A percentile compares a stretch with the other conserved stretches of the same genome.
These are phyloP conservation scores for Malacoraja senta DNA, from an alignment of 2,797 vertebrate genomes.

Conservation along the genomic window DNA sequence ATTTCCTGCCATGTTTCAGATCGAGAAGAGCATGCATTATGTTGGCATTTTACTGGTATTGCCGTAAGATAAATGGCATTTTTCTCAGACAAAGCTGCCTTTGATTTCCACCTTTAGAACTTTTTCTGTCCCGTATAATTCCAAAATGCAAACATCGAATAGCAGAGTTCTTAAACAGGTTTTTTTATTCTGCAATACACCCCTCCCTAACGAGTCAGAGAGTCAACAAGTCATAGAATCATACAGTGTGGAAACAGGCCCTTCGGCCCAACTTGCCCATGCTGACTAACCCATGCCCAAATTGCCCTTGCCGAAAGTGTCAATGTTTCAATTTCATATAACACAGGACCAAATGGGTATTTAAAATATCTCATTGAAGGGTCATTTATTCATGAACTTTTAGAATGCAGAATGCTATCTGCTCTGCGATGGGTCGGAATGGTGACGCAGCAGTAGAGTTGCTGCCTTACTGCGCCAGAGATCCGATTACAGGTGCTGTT, in stretches of 20 bases:
- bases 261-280: no score
- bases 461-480: no score
- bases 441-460: no score
- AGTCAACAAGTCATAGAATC: no score
- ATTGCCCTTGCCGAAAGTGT: no score
- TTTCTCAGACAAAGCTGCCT: not conserved
- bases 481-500: no score
- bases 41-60: not conserved
- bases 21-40: not conserved
- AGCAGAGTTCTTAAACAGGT: not conserved
- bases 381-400: not conserved
- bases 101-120: not conserved
- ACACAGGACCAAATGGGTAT: not conserved
- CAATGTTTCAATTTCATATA: no score
- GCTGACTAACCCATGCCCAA: no score
- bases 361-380: not conserved
- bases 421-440: not conserved
- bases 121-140: not conserved
- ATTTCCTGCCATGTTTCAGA: not conserved
- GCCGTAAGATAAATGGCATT: not conserved
- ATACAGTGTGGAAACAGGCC: no score
- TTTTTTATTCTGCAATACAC: not conserved
- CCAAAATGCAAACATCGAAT: not conserved
- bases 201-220: not conserved
- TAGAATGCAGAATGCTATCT: not conserved